A percentile compares a stretch with the other conserved stretches of the same genome.
These are phyloP conservation scores for Brachionus asplanchnoidis DNA, from an alignment of 1,140 invertebrate species.

Conservation along the genomic window DNA sequence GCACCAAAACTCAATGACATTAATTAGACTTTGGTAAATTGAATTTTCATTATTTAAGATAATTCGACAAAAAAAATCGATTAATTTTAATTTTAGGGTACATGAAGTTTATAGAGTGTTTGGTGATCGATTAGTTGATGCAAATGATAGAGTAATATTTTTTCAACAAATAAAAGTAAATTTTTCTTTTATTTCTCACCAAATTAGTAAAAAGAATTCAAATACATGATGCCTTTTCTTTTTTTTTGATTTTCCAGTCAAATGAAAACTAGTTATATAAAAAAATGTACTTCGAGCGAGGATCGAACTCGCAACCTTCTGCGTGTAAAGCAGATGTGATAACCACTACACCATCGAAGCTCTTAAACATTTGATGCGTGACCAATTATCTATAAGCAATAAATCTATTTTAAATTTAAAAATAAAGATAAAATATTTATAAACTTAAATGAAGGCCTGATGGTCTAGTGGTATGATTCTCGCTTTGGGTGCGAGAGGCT, in stretches of 20 bases:
- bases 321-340: conserved; percentile 56
- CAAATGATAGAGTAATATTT: conserved; percentile 45
- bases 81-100: conserved; percentile 44
- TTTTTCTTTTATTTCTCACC: background rate
- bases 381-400: background rate
- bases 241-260: background rate
- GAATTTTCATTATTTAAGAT: background rate
- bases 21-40: conserved; percentile 11
- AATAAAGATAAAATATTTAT: too few relatives aligned
- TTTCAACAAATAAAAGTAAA: background rate
- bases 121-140: conserved; percentile 55
- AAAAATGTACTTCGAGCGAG: conserved; percentile 48
- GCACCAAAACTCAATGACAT: conserved; percentile 6
- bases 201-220: too few relatives aligned
- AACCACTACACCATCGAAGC: conserved; percentile 51
- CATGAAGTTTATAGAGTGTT: conserved; percentile 57
- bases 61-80: background rate
- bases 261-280: background rate
- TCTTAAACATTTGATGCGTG: background rate
- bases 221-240: background rate
- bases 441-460: too few relatives aligned
- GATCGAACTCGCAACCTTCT: conserved; percentile 53
- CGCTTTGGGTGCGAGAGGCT: too few relatives aligned
- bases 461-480: too few relatives aligned
- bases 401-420: too few relatives aligned